These are phyloP conservation scores for Sialia sialis DNA, from an alignment of 2,113 vertebrate genomes.

Conservation along the genomic window DNA sequence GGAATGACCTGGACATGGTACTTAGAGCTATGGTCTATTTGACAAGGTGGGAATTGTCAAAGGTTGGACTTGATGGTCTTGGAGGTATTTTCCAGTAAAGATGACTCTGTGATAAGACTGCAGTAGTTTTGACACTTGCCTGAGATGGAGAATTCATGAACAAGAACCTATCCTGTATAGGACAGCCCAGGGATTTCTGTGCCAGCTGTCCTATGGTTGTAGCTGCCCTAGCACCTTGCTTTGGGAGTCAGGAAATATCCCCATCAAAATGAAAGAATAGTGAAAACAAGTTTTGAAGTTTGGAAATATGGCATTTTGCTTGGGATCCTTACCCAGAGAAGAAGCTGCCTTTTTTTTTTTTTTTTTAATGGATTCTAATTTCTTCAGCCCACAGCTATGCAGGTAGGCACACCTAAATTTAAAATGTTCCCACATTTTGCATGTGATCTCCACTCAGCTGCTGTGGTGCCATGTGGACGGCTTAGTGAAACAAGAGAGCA, in stretches of 20 bases:
- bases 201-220: background rate
- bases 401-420: background rate
- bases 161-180: background rate
- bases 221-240: background rate
- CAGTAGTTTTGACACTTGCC: background rate
- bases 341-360: background rate
- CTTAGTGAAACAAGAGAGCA: background rate
- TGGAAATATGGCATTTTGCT: background rate
- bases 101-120: background rate
- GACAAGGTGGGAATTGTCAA: background rate
- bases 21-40: background rate
- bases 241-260: background rate
- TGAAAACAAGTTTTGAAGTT: background rate
- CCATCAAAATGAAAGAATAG: background rate
- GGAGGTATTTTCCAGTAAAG: background rate
- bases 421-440: background rate
- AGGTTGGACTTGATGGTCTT: background rate
- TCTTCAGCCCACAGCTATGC: background rate
- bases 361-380: background rate
- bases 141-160: background rate
- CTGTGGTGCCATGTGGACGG: fast-evolving
- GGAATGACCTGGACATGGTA: background rate
- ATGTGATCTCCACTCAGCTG: background rate
- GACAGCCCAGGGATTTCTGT: background rate
- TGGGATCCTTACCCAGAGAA: background rate